Evolutionary conservation across 1,140 invertebrate genomes (phyloP).

Genomic region (Drosophila erecta): DNA sequence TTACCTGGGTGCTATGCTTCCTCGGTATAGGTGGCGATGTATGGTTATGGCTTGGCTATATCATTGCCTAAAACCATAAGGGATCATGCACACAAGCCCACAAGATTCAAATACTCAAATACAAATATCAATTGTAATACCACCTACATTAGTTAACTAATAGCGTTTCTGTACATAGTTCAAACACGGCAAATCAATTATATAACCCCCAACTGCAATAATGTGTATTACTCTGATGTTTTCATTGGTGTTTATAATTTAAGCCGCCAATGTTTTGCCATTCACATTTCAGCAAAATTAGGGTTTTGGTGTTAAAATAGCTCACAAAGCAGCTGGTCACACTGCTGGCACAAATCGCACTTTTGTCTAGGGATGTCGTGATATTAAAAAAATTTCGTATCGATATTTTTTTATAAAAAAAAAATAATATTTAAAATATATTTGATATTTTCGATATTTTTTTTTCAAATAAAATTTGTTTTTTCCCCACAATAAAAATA

Average conservation of each 20-base stretch:
- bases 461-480: too few species aligned
- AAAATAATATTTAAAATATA: too few species aligned
- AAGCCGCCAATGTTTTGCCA: neutral
- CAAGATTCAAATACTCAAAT: neutral
- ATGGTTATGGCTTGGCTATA: conserved; percentile 47
- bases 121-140: neutral
- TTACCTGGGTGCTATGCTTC: conserved; percentile 84
- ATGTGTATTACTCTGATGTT: too few species aligned
- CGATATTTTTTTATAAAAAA: too few species aligned
- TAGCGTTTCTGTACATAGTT: neutral
- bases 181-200: neutral
- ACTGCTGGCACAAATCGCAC: conserved; percentile 39
- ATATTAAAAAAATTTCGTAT: too few species aligned
- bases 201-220: neutral
- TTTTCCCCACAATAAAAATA: too few species aligned
- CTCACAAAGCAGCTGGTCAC: conserved; percentile 10
- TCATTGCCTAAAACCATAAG: conserved; percentile 18
- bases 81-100: neutral
- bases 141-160: too few species aligned
- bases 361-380: too few species aligned
- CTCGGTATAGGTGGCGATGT: conserved; percentile 79
- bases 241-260: neutral
- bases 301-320: neutral
- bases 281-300: neutral
- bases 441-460: too few species aligned